These are phyloP conservation scores for Xenopus tropicalis DNA, from an alignment of 2,113 vertebrate species.

Conservation along the genomic window UCB_Xtro_10.0 CM004443.2:48262501-48263000, in stretches of 20 bases:
- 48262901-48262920: not conserved
- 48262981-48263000: too few relatives aligned
- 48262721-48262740: not conserved
- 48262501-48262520: not conserved
- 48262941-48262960: too few relatives aligned
- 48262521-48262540: constrained; percentile 61
- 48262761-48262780: not conserved
- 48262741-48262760: not conserved
- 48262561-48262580: constrained; percentile 94
- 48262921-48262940: too few relatives aligned
- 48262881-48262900: not conserved
- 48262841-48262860: not conserved
- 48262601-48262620: constrained; percentile 74
- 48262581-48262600: constrained; percentile 86
- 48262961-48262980: too few relatives aligned
- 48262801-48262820: too few relatives aligned
- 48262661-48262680: not conserved
- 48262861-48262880: not conserved
- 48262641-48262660: too few relatives aligned
- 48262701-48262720: not conserved
- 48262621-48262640: constrained; percentile 75
- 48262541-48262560: constrained; percentile 85
- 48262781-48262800: not conserved
- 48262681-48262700: not conserved
- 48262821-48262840: not conserved